Base-by-base conservation (phyloP, 1,140 invertebrate species). In the Ridgeia piscesae region DNA sequence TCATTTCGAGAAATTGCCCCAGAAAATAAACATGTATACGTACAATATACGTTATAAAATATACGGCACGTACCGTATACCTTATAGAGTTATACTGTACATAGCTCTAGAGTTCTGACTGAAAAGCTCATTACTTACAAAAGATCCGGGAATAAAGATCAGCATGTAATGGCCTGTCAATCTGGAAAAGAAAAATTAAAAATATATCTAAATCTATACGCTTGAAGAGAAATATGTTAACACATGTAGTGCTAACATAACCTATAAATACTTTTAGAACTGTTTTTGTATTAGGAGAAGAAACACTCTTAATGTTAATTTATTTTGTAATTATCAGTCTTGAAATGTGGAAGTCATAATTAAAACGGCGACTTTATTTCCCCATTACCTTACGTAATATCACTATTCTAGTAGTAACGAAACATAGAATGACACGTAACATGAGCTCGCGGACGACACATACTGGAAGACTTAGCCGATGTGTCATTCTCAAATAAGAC, bases 81-180 rank as follows among this genome's bases (percentile, higher is more conserved):
- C n/a, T n/a, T n/a, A n/a, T n/a, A n/a, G n/a, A n/a, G n/a, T n/a
- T n/a, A n/a, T n/a, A n/a, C n/a, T n/a, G n/a, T n/a, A n/a, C n/a
- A n/a, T n/a, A n/a, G n/a, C n/a, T n/a, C n/a, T n/a, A n/a, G n/a
- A n/a, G n/a, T n/a, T n/a, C n/a, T n/a, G n/a, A n/a, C n/a, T n/a
- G n/a, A n/a, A n/a, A n/a, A n/a, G n/a, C n/a, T n/a, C n/a, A n/a
- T n/a, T 77, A 77, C 89, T 92, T 92, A 92, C 92, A 34, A 92
- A 4, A 91, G 34, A 27, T 9, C 92, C 92, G 35, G 92, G 92
- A 4, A 92, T 92, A 89, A 92, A 92, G 31, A 92, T 50, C 48
- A 92, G 31, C 90, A 92, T 0, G 33, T 92, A 92, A 31, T 35
- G 33, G 1, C 35, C 92, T 34, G 92, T 58, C 27, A 92, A 34